Evolutionary conservation across 1,140 invertebrate species (phyloP), one percentile per base, ranked within the genome.

Genomic region (Whitmania pigra): DNA sequence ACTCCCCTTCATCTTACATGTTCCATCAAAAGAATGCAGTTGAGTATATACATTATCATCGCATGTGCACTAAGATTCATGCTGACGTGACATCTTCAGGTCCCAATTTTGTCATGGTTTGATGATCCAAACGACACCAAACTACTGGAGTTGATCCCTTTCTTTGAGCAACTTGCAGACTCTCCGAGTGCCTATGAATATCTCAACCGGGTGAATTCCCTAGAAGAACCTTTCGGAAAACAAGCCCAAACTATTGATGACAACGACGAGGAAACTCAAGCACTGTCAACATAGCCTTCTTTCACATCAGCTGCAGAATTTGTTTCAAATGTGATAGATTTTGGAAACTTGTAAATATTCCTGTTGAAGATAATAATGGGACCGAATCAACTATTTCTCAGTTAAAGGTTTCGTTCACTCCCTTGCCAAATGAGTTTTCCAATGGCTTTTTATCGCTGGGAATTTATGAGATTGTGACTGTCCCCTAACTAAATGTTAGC

Each of bases 11-110:
- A 78, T 97, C 93, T 73, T 99, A 99, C 85, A 96, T 97, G 86
- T 99, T 99, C 89, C 97, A 99, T 88, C 95, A 95, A 81, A 92
- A 98, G 83, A 98, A 99, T 87, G 95, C 96, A 82, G 94, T 98
- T 85, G 57, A 25, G 57, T 22, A 11, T 63, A 31, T 63, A 25
- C 5, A 25, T 36, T 63, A 22, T 63, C 18, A 63, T 63, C 18
- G 15, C 22, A 13, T 13, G 1, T 63, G 15, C 22, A 13, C 0
- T 63, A 63, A 17, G 9, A 20, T 18, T 63, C 6, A 25, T 63
- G 57, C 29, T 17, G 20, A 25, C 29, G 15, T 63, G 6, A 31
- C 57, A 63, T 63, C 18, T 77, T 17, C 76, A 94, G 75, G 95
- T 97, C 76, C 93, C 93, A 0, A 96, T 97, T 77, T 90, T 93